These are phyloP conservation scores for Phallusia fumigata DNA, from an alignment of 23 tunicate genomes.

Conservation along the genomic window DNA sequence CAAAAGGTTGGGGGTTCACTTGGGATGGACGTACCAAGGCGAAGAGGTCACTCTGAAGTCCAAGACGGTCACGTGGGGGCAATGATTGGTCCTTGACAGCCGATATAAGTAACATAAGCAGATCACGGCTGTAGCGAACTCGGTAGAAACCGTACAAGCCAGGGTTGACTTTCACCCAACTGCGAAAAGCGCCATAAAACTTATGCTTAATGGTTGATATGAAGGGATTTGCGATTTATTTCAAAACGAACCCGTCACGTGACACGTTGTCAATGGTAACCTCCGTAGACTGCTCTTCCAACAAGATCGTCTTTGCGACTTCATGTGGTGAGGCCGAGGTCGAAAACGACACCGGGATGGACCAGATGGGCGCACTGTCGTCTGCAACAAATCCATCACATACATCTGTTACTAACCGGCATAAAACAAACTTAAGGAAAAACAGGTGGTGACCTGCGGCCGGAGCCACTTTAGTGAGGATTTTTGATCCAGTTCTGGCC, in stretches of 20 bases:
- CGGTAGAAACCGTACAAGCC: constrained; percentile 88
- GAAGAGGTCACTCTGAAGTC: constrained; percentile 72
- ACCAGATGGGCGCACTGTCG: constrained; percentile 49
- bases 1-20: neutral
- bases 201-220: neutral
- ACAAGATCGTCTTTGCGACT: constrained; percentile 42
- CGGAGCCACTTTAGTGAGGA: no score
- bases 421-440: no score
- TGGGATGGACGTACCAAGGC: constrained; percentile 48
- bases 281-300: constrained; percentile 48
- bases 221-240: neutral
- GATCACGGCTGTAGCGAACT: constrained; percentile 73
- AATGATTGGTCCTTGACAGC: constrained; percentile 62
- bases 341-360: constrained; percentile 73
- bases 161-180: constrained; percentile 93
- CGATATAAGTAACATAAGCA: constrained; percentile 59
- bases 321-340: constrained; percentile 51
- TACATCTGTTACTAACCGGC: no score
- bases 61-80: constrained; percentile 70
- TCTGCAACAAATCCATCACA: constrained; percentile 15
- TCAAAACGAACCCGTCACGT: constrained; percentile 30
- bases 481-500: no score
- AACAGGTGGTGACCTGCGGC: no score
- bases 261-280: constrained; percentile 69
- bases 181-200: neutral